Evolutionary conservation across 2,797 vertebrate species (phyloP), one percentile per base, ranked within the genome.

Genomic region (Atherinosoma microstoma): DNA sequence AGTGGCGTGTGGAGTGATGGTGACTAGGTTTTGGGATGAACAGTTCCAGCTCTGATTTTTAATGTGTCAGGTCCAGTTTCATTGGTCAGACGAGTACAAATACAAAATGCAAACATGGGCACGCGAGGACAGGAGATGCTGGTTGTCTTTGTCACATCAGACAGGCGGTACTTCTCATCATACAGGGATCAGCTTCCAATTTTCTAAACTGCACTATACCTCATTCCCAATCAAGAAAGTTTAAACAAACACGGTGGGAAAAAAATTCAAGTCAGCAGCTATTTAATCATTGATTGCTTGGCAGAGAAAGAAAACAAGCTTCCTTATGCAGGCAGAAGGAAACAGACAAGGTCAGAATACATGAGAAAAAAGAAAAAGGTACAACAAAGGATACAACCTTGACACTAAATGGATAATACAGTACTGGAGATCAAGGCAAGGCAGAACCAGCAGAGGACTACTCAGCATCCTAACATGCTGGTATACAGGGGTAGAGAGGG

Each of bases 251-350:
- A 83, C 59, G 18, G 58, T 11, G 8, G 1, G 45, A 47, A 58
- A 76, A 86, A 92, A 92, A 89, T 91, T 87, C 89, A 92, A 93
- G 91, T 94, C 91, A 94, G 91, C 92, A 92, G 88, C 87, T 93
- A 89, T 92, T 92, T 93, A 92, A 91, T 94, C 85, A 91, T 79
- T 93, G 86, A 87, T 89, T 91, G 82, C 82, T 76, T 88, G 53
- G 69, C 22, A 45, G 68, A 76, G 62, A 51, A 10, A 77, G 65
- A 82, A 79, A 86, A 74, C 68, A 76, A 81, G 79, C 75, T 78
- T 67, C 56, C 65, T 58, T 70, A 75, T 76, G 80, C 78, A 90
- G 78, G 82, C 75, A 71, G 78, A 73, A 62, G 54, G 47, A 70
- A 83, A 79, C 75, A 71, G 76, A 73, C 71, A 84, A 69, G 80